These are phyloP conservation scores for Corythucha ciliata DNA, from an alignment of 2,888 invertebrate genomes.

Conservation along the genomic window DNA sequence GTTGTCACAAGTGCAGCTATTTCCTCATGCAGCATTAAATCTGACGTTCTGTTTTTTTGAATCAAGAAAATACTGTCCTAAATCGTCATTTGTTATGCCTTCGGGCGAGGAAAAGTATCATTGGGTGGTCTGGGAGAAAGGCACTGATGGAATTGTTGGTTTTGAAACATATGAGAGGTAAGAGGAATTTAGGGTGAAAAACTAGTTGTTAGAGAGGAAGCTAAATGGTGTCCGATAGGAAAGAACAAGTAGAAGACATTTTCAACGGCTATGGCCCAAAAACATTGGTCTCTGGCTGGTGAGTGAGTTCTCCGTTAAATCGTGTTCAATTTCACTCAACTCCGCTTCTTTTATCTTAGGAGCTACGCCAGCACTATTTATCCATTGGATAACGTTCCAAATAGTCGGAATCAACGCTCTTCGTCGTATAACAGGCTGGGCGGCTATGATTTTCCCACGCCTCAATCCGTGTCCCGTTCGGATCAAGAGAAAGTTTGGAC, in stretches of 20 bases:
- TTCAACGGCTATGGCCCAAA: constrained; percentile 13
- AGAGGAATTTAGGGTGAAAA: no score
- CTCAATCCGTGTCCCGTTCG: not conserved
- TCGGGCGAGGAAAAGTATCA: no score
- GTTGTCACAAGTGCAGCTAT: no score
- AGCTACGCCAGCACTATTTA: constrained; percentile 17
- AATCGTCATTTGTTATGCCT: no score
- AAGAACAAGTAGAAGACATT: constrained; percentile 19
- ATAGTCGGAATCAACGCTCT: constrained; percentile 11
- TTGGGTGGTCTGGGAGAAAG: no score
- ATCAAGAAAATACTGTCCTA: no score
- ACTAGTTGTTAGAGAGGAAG: no score
- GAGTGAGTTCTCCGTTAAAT: not conserved
- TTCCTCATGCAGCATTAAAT: no score
- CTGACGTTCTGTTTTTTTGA: no score
- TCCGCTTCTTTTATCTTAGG: constrained; percentile 19
- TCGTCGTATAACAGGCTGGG: constrained; percentile 21
- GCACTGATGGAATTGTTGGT: no score
- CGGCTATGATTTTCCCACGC: constrained; percentile 5
- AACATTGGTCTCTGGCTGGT: constrained; percentile 17
- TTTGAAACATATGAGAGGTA: no score
- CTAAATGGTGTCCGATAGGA: no score
- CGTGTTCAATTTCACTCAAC: not conserved
- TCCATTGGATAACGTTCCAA: constrained; percentile 7
- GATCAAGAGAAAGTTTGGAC: not conserved